A percentile compares a stretch with the other conserved stretches of the same genome.
These are phyloP conservation scores for Amblyopsis hoosieri DNA, from an alignment of 2,797 vertebrate genomes.

Conservation along the genomic window DNA sequence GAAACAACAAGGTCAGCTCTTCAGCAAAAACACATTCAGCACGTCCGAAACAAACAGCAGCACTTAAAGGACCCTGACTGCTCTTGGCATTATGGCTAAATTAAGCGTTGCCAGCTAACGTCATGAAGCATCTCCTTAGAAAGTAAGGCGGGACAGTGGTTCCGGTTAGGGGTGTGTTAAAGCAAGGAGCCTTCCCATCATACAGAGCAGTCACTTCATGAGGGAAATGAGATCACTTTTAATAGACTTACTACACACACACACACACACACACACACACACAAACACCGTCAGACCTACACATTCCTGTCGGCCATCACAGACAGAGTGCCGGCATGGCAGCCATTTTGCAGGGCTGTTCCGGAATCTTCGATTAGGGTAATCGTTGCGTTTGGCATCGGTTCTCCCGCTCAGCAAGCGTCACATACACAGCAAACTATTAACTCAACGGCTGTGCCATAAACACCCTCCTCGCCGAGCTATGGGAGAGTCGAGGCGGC, in stretches of 20 bases:
- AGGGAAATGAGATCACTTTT: slow-evolving; percentile 45
- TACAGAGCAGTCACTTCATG: slow-evolving; percentile 50
- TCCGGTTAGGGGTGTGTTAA: neutral
- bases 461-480: slow-evolving; percentile 1
- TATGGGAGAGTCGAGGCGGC: slow-evolving; percentile 1
- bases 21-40: slow-evolving; percentile 57
- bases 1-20: slow-evolving; percentile 72
- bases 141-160: no score
- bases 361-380: slow-evolving; percentile 70
- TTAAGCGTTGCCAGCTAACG: no score
- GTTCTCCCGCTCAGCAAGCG: slow-evolving; percentile 18
- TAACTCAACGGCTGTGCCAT: neutral
- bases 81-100: neutral
- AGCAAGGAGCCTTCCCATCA: slow-evolving; percentile 49
- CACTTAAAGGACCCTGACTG: slow-evolving; percentile 8
- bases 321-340: slow-evolving; percentile 66
- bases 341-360: slow-evolving; percentile 76
- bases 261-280: slow-evolving; percentile 33
- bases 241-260: slow-evolving; percentile 34
- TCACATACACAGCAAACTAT: slow-evolving; percentile 9
- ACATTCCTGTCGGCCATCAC: slow-evolving; percentile 74
- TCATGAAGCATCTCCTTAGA: no score
- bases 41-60: slow-evolving; percentile 36
- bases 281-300: slow-evolving; percentile 64
- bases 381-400: slow-evolving; percentile 56